Evolutionary conservation across 2,797 vertebrate genomes (phyloP).

Genomic region (Lophius americanus): DNA sequence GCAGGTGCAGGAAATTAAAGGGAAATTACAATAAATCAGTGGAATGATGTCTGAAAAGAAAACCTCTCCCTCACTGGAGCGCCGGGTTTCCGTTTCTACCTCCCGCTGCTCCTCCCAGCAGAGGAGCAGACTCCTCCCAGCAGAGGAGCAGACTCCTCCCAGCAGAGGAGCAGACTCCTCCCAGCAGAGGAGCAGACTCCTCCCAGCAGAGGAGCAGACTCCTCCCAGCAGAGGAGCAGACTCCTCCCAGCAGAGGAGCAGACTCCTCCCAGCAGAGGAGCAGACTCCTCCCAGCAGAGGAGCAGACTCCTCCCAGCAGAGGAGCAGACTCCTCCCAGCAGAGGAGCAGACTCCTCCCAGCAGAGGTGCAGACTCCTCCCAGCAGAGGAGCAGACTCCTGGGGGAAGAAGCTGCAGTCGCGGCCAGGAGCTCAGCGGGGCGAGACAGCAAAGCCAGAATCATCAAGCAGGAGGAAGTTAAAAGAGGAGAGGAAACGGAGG

Average conservation of each 20-base stretch:
- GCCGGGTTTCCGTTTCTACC: neutral
- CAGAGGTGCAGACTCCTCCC: too few species aligned
- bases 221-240: slow-evolving; percentile 11
- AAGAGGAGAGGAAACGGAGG: slow-evolving; percentile 26
- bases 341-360: too few species aligned
- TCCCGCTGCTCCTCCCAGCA: too few species aligned
- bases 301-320: too few species aligned
- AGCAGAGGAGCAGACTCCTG: slow-evolving; percentile 22
- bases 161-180: too few species aligned
- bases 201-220: too few species aligned
- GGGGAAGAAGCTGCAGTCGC: slow-evolving; percentile 51
- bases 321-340: too few species aligned
- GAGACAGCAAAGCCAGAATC: slow-evolving; percentile 53
- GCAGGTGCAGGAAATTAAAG: neutral
- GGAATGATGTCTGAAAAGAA: neutral
- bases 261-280: neutral
- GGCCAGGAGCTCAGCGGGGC: slow-evolving; percentile 41
- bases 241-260: slow-evolving; percentile 15
- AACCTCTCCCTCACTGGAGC: neutral
- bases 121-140: neutral
- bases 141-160: slow-evolving; percentile 21
- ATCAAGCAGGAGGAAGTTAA: slow-evolving; percentile 42
- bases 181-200: slow-evolving; percentile 17
- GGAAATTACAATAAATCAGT: neutral
- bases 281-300: too few species aligned